Evolutionary conservation across 2,888 invertebrate genomes (phyloP).

Genomic region (Pteria penguin): DNA sequence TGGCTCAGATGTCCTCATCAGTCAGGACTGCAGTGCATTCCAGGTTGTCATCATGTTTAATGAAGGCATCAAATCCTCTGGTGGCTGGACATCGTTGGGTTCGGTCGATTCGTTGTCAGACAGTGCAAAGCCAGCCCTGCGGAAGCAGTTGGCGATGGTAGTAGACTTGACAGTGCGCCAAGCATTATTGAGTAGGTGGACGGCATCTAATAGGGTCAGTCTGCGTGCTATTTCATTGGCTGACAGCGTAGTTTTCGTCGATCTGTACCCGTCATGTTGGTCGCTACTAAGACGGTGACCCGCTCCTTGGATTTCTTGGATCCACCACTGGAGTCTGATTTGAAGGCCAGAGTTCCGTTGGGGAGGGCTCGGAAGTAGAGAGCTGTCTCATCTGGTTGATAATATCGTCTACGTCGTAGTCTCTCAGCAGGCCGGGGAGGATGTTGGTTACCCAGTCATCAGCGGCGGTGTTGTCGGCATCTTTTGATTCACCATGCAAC

Average conservation of each 20-base stretch:
- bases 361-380: conserved; percentile 34
- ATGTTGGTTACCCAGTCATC: conserved; percentile 5
- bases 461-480: conserved; percentile 24
- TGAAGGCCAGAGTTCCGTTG: conserved; percentile 5
- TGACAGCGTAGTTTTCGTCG: conserved; percentile 28
- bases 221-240: no score
- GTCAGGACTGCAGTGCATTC: no score
- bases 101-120: no score
- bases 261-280: conserved; percentile 43
- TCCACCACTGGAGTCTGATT: conserved; percentile 5
- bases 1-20: no score
- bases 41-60: no score
- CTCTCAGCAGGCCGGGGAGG: conserved; percentile 14
- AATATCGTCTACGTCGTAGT: conserved; percentile 28
- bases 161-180: no score
- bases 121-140: no score
- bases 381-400: conserved; percentile 45
- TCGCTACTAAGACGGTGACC: conserved; percentile 31
- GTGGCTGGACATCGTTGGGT: no score
- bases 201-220: no score
- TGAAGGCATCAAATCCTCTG: no score
- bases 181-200: no score
- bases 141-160: no score
- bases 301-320: conserved; percentile 30
- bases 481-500: conserved; percentile 36